Evolutionary conservation across 2,797 vertebrate genomes (phyloP).

Genomic region (Sebastes minor): DNA sequence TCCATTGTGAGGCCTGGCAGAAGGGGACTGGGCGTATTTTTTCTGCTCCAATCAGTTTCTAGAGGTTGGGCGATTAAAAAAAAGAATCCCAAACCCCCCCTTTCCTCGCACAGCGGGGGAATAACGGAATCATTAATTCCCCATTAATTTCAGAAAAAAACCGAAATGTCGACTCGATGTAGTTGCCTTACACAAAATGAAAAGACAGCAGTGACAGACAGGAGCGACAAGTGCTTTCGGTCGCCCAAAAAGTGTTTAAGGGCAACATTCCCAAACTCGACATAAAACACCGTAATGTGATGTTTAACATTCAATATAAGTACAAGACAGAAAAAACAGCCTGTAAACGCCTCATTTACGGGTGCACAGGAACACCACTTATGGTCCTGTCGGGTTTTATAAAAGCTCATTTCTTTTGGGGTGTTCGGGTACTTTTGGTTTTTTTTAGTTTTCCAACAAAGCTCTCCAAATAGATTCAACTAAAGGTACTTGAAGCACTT

Average conservation of each 20-base stretch:
- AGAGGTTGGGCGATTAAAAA: constrained; percentile 77
- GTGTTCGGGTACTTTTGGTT: not conserved
- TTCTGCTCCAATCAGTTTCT: constrained; percentile 79
- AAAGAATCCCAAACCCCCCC: constrained; percentile 63
- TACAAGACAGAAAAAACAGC: not conserved
- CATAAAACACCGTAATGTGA: not conserved
- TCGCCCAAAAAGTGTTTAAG: constrained; percentile 30
- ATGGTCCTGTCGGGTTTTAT: not conserved
- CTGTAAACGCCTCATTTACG: not conserved
- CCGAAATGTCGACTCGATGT: constrained; percentile 56
- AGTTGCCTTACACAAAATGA: constrained; percentile 46
- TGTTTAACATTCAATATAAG: constrained; percentile 3
- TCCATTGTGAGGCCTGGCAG: constrained; percentile 80
- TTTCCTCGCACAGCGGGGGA: constrained; percentile 71
- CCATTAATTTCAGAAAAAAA: constrained; percentile 76
- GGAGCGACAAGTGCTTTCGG: constrained; percentile 71
- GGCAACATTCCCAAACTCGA: constrained; percentile 43
- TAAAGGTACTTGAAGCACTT: not conserved
- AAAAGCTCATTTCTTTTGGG: not conserved
- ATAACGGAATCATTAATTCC: constrained; percentile 82
- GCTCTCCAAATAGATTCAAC: not conserved
- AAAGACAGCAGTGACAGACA: constrained; percentile 49
- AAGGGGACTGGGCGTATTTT: constrained; percentile 78
- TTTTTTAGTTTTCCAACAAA: not conserved
- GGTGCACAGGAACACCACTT: not conserved